Evolutionary conservation across 1,140 invertebrate species (phyloP), one percentile per base, ranked within the genome.

Genomic region (Arctopsyche grandis): DNA sequence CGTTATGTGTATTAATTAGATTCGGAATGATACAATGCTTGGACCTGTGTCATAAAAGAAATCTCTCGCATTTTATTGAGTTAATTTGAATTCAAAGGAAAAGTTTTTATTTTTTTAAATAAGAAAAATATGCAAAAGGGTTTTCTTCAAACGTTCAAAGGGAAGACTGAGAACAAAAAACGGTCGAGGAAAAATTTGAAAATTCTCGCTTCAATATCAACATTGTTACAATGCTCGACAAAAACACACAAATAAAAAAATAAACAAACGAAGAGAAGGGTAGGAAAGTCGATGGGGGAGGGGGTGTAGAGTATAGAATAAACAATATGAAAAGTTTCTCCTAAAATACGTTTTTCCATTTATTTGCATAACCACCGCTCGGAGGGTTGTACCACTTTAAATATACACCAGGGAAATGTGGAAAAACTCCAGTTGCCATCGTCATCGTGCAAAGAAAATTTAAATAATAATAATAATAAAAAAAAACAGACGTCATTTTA

Each of bases 321-420:
- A 76, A 76, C 74, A 76, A 76, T 76, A 76, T 63, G 74, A 76
- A 66, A 76, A 76, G 56, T 63, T 76, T 76, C 48, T 43, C 38
- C 43, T 43, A 76, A 76, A 76, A 76, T 29, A 48, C 52, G 74
- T 43, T 76, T 76, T 38, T 38, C 52, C 74, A 76, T 76, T 76
- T 76, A 76, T 76, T 76, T 76, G 74, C 74, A 76, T 76, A 76
- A 76, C 74, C 52, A 66, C 74, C 56, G 74, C 74, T 76, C 56
- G 9, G 74, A 76, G 74, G 21, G 74, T 44, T 63, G 56, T 76
- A 44, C n/a, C 38, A 66, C 74, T 63, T 76, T 76, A 76, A 76
- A 76, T 43, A 76, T 63, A 76, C 74, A 63, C 56, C 29, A 7
- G 74, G 58, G 74, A 76, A 63, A 76, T 76, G 58, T 76, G 60